Evolutionary conservation across 1,140 invertebrate genomes (phyloP).

Genomic region (Ruditapes philippinarum): DNA sequence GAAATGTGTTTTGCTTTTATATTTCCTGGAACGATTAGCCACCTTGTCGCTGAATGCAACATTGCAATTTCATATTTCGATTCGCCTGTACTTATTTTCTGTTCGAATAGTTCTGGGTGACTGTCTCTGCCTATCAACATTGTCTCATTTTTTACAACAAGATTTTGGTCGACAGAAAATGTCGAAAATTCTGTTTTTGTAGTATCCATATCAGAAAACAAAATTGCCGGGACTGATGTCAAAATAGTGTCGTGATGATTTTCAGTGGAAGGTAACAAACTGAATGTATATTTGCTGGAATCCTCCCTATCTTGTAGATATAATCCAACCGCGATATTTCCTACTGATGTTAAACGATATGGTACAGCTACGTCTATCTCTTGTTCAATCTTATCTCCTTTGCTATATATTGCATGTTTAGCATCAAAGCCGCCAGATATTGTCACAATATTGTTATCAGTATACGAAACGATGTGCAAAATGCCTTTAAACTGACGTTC

Average conservation of each 20-base stretch:
- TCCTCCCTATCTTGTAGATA: not conserved
- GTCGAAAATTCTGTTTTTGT: too few species aligned
- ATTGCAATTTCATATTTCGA: too few species aligned
- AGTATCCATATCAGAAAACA: too few species aligned
- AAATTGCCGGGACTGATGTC: not conserved
- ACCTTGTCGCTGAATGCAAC: too few species aligned
- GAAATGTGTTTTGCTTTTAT: too few species aligned
- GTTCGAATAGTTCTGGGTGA: too few species aligned
- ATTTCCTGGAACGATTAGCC: too few species aligned
- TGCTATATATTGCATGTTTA: not conserved
- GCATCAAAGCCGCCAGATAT: slow-evolving; percentile 38
- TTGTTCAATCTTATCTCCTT: not conserved
- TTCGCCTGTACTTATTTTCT: too few species aligned
- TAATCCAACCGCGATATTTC: slow-evolving; percentile 2
- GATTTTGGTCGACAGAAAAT: too few species aligned
- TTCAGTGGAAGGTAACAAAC: not conserved
- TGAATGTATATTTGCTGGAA: not conserved
- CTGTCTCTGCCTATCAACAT: too few species aligned
- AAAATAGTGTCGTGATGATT: not conserved
- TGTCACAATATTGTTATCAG: slow-evolving; percentile 40
- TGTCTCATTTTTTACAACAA: too few species aligned
- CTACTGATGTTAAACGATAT: not conserved
- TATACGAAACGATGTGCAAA: not conserved
- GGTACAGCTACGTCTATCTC: slow-evolving; percentile 5
- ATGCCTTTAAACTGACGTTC: not conserved